phyloP scores from a whole-genome alignment of 2,888 invertebrate species.

The Zeuzera pyrina region DNA sequence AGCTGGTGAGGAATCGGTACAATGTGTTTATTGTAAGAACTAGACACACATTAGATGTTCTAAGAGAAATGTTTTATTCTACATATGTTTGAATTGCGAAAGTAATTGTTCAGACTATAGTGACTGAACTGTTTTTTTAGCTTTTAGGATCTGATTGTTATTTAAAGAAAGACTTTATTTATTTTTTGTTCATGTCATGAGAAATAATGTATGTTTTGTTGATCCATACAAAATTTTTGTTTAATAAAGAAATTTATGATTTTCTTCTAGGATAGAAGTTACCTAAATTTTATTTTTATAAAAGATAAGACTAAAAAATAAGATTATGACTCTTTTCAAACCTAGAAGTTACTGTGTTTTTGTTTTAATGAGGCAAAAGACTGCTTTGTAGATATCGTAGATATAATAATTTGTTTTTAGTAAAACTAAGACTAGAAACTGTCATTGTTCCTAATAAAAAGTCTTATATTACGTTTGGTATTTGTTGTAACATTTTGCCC shows the following conservation, averaged over 20 bases:
- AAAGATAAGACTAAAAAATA: neutral
- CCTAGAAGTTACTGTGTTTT: neutral
- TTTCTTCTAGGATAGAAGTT: neutral
- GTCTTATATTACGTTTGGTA: too few relatives aligned
- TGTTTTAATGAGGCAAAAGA: neutral
- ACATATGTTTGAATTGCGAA: constrained; percentile 5
- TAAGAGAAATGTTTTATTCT: constrained; percentile 2
- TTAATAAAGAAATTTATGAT: neutral
- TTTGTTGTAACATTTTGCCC: neutral
- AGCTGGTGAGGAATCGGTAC: constrained; percentile 1
- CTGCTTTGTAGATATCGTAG: neutral
- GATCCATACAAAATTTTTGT: neutral
- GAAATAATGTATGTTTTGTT: neutral
- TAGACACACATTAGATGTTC: constrained; percentile 2
- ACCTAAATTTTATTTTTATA: neutral
- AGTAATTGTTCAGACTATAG: constrained; percentile 6
- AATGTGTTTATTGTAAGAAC: constrained; percentile 1
- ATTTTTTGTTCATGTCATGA: neutral
- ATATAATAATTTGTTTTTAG: neutral
- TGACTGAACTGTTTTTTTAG: constrained; percentile 3
- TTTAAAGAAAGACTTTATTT: neutral
- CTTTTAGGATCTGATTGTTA: constrained; percentile 1
- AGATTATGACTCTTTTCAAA: neutral
- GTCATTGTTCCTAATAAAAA: neutral
- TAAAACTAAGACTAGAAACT: neutral